phyloP scores from a whole-genome alignment of 1,140 invertebrate species.

The Gonatopus flavifemur region DNA sequence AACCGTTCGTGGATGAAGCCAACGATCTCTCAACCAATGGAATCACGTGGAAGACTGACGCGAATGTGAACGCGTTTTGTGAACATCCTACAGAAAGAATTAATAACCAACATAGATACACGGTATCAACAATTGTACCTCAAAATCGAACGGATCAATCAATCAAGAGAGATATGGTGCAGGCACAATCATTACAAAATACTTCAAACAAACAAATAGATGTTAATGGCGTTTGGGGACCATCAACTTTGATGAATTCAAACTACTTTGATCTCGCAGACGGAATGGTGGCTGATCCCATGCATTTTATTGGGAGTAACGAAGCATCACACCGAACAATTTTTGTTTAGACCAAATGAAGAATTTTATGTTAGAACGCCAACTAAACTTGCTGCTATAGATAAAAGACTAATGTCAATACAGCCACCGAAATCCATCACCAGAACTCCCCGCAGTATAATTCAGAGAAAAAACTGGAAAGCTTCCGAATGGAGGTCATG shows the following conservation, averaged over 20 bases:
- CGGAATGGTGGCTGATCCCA: neutral
- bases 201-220: too few species aligned
- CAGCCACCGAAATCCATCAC: neutral
- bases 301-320: neutral
- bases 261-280: neutral
- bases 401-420: neutral
- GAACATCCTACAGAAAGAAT: conserved; percentile 12
- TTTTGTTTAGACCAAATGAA: neutral
- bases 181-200: neutral
- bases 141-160: conserved; percentile 7
- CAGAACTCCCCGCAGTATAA: neutral
- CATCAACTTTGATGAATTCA: neutral
- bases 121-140: neutral
- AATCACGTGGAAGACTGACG: conserved; percentile 12
- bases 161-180: conserved; percentile 7
- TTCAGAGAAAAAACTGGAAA: neutral
- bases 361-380: neutral
- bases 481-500: conserved; percentile 5
- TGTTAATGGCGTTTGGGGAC: neutral
- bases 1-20: conserved; percentile 9
- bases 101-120: conserved; percentile 7
- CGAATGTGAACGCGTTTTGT: conserved; percentile 21
- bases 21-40: conserved; percentile 7
- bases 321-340: neutral
- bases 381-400: neutral